Evolutionary conservation across 2,888 invertebrate species (phyloP).

Genomic region (Drosophila monieri): DNA sequence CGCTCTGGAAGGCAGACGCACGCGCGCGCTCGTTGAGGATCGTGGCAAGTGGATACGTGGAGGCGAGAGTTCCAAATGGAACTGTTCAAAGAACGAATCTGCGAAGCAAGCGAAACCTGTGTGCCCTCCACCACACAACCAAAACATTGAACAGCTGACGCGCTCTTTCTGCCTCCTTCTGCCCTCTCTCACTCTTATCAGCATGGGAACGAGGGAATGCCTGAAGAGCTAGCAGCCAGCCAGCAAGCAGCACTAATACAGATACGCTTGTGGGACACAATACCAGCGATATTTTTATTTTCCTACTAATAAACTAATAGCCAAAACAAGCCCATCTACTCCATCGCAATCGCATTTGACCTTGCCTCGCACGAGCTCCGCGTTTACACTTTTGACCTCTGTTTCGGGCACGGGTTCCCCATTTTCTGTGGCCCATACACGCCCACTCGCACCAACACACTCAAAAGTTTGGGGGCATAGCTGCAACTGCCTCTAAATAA

Average conservation of each 20-base stretch:
- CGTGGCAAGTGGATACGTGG: conserved; percentile 4
- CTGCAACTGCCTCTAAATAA: conserved; percentile 18
- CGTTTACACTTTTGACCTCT: conserved; percentile 70
- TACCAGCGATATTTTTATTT: not conserved
- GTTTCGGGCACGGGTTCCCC: conserved; percentile 28
- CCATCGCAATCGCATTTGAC: conserved; percentile 10
- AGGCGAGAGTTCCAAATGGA: conserved; percentile 66
- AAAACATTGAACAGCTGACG: conserved; percentile 74
- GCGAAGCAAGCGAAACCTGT: conserved; percentile 52
- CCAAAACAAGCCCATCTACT: conserved; percentile 6
- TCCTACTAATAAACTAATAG: not conserved
- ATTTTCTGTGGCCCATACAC: conserved; percentile 11
- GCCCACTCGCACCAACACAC: conserved; percentile 7
- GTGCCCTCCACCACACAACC: conserved; percentile 56
- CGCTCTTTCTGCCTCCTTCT: conserved; percentile 25
- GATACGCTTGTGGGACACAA: not conserved
- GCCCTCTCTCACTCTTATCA: conserved; percentile 53
- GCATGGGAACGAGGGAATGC: conserved; percentile 50
- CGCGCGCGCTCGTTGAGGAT: conserved; percentile 20
- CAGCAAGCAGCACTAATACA: conserved; percentile 3
- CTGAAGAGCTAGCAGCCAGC: conserved; percentile 24
- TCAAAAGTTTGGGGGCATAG: conserved; percentile 14
- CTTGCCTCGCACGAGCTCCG: conserved; percentile 16
- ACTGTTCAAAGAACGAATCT: conserved; percentile 66
- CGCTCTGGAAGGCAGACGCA: conserved; percentile 32